phyloP scores from a whole-genome alignment of 2,888 invertebrate genomes.

The Zootermopsis nevadensis region DNA sequence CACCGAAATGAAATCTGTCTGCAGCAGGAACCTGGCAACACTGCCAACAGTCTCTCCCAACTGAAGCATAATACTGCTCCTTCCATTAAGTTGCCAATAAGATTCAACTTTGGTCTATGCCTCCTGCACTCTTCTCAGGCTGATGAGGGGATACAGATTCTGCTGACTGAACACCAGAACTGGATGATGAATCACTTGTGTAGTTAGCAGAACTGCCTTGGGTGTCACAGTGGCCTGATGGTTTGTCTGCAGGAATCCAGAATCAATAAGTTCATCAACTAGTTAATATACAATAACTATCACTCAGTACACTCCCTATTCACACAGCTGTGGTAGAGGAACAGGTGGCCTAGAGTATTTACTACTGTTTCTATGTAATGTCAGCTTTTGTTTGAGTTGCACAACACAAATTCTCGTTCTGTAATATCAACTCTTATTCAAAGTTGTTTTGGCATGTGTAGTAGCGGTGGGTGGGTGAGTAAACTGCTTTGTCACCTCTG shows the following conservation, averaged over 20 bases:
- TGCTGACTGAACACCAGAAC: neutral
- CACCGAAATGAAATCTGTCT: neutral
- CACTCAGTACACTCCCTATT: too few relatives aligned
- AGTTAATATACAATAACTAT: too few relatives aligned
- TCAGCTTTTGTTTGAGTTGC: too few relatives aligned
- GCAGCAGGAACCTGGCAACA: constrained; percentile 5
- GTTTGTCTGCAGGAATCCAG: neutral
- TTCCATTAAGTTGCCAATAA: neutral
- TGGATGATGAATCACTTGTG: neutral
- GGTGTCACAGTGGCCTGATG: neutral
- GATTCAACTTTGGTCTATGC: constrained; percentile 10
- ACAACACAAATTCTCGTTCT: too few relatives aligned
- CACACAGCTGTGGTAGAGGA: too few relatives aligned
- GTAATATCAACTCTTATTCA: too few relatives aligned
- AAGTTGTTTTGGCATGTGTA: too few relatives aligned
- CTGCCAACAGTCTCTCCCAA: neutral
- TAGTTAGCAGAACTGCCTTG: neutral
- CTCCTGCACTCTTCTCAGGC: neutral
- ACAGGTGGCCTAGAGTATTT: too few relatives aligned
- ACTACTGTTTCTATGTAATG: too few relatives aligned
- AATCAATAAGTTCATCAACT: neutral
- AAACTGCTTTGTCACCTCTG: too few relatives aligned
- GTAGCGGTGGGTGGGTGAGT: too few relatives aligned
- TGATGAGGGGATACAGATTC: neutral
- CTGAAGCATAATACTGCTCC: constrained; percentile 3